Percentiles rank a stretch among this genome's conserved stretches.
These are phyloP conservation scores for Boloria euphrosyne DNA, from an alignment of 2,888 invertebrate genomes.

Conservation along the genomic window DNA sequence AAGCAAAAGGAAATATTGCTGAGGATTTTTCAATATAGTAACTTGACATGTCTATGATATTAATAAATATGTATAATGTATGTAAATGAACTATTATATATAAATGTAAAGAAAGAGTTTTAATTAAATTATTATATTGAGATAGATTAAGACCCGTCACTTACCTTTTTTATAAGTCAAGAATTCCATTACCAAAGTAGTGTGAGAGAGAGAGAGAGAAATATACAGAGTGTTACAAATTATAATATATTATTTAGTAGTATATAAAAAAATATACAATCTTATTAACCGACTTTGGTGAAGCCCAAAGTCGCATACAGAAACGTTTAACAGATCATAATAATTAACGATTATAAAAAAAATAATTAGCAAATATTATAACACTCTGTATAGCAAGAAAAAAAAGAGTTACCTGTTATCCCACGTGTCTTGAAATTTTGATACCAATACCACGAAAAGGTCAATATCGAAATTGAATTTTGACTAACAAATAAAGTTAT, in stretches of 20 bases:
- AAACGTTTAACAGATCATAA: neutral
- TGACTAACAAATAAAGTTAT: neutral
- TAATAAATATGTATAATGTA: too few species aligned
- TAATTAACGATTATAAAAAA: neutral
- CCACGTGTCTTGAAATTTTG: constrained; percentile 19
- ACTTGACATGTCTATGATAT: too few species aligned
- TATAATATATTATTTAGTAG: neutral
- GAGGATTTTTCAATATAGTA: too few species aligned
- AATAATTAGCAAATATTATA: constrained; percentile 5
- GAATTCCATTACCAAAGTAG: constrained; percentile 31
- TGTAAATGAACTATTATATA: neutral
- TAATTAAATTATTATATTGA: neutral
- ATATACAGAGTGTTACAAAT: constrained; percentile 27
- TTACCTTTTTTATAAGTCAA: constrained; percentile 26
- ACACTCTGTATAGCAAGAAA: constrained; percentile 26
- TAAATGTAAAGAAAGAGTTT: neutral
- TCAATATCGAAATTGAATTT: neutral
- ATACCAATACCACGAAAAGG: constrained; percentile 1
- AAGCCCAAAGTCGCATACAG: neutral
- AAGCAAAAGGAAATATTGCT: too few species aligned
- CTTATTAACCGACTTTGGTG: neutral
- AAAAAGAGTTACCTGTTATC: constrained; percentile 29
- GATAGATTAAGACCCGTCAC: constrained; percentile 12
- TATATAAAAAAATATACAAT: too few species aligned
- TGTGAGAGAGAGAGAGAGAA: constrained; percentile 12